These are phyloP conservation scores for Sphaerodactylus townsendi DNA, from an alignment of 2,113 vertebrate species.

Conservation along the genomic window DNA sequence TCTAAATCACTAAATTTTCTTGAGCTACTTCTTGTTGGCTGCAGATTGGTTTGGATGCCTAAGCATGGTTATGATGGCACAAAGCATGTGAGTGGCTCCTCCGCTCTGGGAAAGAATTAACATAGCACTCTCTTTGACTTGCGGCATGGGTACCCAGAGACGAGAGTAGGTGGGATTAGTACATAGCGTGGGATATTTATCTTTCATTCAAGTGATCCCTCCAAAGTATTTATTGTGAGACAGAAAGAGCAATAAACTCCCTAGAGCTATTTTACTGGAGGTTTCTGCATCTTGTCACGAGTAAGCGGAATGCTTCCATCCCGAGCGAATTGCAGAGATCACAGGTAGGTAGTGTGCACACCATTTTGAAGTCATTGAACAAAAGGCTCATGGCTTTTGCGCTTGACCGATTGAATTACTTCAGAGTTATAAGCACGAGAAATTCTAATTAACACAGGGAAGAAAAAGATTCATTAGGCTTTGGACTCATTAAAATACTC, in stretches of 20 bases:
- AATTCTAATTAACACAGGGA: conserved; percentile 76
- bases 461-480: conserved; percentile 74
- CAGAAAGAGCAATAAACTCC: conserved; percentile 46
- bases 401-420: conserved; percentile 71
- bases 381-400: conserved; percentile 66
- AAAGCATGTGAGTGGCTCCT: not conserved
- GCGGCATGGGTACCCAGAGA: not conserved
- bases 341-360: conserved; percentile 37
- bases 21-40: not conserved
- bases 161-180: not conserved
- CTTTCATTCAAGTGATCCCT: not conserved
- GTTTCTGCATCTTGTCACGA: conserved; percentile 48
- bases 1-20: not conserved
- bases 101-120: not conserved
- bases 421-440: conserved; percentile 73
- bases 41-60: not conserved
- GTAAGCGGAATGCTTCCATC: conserved; percentile 44
- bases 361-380: conserved; percentile 57
- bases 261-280: conserved; percentile 32
- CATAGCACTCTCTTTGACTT: not conserved
- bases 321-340: no score
- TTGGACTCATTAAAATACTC: conserved; percentile 73
- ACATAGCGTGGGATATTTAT: not conserved
- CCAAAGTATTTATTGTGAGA: conserved; percentile 17
- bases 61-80: not conserved